Conservation (phyloP, 2,797 vertebrate species). For the Halcyon leucocephala region DNA sequence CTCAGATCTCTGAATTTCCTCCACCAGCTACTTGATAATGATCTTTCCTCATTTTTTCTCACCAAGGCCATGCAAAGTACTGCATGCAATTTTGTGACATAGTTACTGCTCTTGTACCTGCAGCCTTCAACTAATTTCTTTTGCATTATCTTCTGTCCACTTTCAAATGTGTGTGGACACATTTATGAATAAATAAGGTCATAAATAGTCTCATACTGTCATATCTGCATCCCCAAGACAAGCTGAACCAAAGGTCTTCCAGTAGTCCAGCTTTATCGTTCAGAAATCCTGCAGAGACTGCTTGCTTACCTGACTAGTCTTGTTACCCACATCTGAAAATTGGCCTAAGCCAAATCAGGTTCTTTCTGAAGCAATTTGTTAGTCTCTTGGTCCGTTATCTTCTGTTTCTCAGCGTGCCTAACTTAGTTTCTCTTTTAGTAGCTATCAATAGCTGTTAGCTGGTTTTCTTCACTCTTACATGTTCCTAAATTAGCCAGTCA, state of each 20-base stretch:
- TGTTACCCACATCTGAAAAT: background rate
- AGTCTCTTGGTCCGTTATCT: background rate
- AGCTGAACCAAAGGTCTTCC: background rate
- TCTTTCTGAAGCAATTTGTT: background rate
- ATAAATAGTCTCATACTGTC: background rate
- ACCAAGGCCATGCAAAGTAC: rapidly evolving
- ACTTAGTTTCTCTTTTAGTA: background rate
- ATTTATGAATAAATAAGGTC: background rate
- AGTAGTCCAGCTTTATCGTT: background rate
- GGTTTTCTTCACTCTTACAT: background rate
- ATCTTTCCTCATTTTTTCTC: background rate
- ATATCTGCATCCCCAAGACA: background rate
- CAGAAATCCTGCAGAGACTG: background rate
- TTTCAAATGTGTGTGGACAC: background rate
- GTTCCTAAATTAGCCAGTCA: background rate
- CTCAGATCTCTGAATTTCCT: background rate
- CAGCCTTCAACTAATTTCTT: background rate
- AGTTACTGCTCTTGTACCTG: background rate
- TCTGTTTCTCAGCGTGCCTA: background rate
- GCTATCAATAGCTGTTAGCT: background rate
- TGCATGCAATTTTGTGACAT: background rate
- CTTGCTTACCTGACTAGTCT: background rate
- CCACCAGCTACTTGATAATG: background rate
- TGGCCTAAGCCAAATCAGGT: background rate
- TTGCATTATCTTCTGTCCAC: background rate